These are phyloP conservation scores for Drosophila dives DNA, from an alignment of 2,888 invertebrate genomes.

Conservation along the genomic window DNA sequence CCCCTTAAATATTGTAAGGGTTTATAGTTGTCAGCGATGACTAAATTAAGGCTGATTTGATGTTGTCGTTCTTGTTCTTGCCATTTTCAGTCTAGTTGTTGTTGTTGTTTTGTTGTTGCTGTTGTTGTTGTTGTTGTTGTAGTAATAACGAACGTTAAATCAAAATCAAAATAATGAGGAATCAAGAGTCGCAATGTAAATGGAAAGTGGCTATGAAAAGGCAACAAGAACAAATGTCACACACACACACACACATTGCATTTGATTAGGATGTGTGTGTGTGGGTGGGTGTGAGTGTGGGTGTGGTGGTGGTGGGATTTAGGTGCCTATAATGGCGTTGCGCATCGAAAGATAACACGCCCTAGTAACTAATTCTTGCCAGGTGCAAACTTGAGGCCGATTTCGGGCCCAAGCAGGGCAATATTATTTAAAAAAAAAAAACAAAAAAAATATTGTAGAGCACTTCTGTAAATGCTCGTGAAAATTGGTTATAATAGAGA, in stretches of 20 bases:
- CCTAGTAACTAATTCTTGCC: slow-evolving; percentile 45
- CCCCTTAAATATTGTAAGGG: slow-evolving; percentile 1
- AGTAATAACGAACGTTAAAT: slow-evolving; percentile 67
- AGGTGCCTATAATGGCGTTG: slow-evolving; percentile 55
- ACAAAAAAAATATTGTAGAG: background rate
- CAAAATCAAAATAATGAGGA: slow-evolving; percentile 57
- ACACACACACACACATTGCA: slow-evolving; percentile 27
- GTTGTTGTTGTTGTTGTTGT: slow-evolving; percentile 36
- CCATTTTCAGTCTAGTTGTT: slow-evolving; percentile 38
- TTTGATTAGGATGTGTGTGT: background rate
- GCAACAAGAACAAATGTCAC: slow-evolving; percentile 62
- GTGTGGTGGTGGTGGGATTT: too few relatives aligned
- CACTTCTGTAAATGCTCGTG: background rate
- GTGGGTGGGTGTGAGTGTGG: slow-evolving; percentile 16
- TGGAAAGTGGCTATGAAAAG: slow-evolving; percentile 65
- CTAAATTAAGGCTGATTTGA: slow-evolving; percentile 65
- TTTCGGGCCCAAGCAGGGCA: background rate
- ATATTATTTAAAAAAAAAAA: background rate
- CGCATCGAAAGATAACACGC: slow-evolving; percentile 63
- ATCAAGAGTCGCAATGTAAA: slow-evolving; percentile 41
- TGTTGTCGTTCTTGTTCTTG: slow-evolving; percentile 18
- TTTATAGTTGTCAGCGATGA: slow-evolving; percentile 68
- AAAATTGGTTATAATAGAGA: background rate
- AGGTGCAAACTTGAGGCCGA: slow-evolving; percentile 33
- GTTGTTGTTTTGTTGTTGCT: slow-evolving; percentile 22